A percentile compares a stretch with the other conserved stretches of the same genome.
Evolutionary conservation across 2,888 invertebrate genomes (phyloP).

Genomic region (Drosophila borealis): DNA sequence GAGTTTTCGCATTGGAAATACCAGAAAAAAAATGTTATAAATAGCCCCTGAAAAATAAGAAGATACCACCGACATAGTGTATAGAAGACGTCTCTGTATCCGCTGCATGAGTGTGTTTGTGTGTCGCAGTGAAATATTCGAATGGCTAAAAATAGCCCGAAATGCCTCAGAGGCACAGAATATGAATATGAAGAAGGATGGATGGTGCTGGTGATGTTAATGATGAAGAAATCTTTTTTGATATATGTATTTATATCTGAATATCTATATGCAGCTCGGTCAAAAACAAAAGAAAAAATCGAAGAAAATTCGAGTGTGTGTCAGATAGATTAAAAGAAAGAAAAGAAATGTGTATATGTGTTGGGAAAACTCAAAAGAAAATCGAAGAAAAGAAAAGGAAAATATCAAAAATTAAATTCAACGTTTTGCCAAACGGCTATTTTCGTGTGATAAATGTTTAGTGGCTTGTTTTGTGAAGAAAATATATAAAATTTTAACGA

Average conservation of each 20-base stretch:
- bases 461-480: slow-evolving; percentile 19
- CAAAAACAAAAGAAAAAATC: slow-evolving; percentile 21
- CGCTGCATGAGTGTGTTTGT: slow-evolving; percentile 53
- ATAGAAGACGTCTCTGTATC: slow-evolving; percentile 31
- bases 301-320: slow-evolving; percentile 37
- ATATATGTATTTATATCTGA: slow-evolving; percentile 36
- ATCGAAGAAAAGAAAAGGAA: slow-evolving; percentile 15
- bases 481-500: slow-evolving; percentile 34
- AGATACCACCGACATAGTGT: slow-evolving; percentile 68
- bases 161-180: slow-evolving; percentile 66
- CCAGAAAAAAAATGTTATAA: slow-evolving; percentile 68
- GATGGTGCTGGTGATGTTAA: slow-evolving; percentile 43
- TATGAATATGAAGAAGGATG: slow-evolving; percentile 68
- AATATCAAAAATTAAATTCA: slow-evolving; percentile 21
- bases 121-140: slow-evolving; percentile 71
- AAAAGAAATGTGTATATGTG: slow-evolving; percentile 13
- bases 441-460: slow-evolving; percentile 48
- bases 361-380: slow-evolving; percentile 41
- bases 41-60: slow-evolving; percentile 82
- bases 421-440: slow-evolving; percentile 47
- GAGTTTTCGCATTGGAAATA: slow-evolving; percentile 57
- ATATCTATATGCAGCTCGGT: slow-evolving; percentile 32
- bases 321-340: slow-evolving; percentile 32
- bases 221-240: slow-evolving; percentile 41
- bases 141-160: slow-evolving; percentile 66